Evolutionary conservation across 2,113 vertebrate genomes (phyloP).

Genomic region (Oryzias woworae): DNA sequence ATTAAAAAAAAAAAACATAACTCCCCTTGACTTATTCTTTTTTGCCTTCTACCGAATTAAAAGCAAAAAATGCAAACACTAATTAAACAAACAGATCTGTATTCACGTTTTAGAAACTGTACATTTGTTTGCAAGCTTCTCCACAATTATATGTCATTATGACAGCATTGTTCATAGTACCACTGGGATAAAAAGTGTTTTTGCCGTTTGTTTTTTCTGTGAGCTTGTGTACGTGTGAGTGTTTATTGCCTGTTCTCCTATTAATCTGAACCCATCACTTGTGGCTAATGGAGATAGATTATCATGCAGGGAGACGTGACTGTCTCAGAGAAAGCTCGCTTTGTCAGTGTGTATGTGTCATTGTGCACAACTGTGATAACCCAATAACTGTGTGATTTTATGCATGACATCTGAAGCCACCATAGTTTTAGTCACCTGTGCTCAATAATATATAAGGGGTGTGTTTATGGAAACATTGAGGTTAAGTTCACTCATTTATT

Average conservation of each 20-base stretch:
- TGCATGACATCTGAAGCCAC: slow-evolving; percentile 51
- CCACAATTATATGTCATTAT: slow-evolving; percentile 54
- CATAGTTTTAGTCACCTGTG: slow-evolving; percentile 39
- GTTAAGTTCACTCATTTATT: slow-evolving; percentile 60
- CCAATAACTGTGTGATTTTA: slow-evolving; percentile 52
- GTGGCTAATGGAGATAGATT: slow-evolving; percentile 74
- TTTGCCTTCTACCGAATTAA: not conserved
- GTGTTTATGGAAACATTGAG: slow-evolving; percentile 39
- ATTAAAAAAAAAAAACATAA: not conserved
- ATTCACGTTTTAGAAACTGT: slow-evolving; percentile 34
- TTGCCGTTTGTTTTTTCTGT: slow-evolving; percentile 32
- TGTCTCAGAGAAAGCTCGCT: slow-evolving; percentile 50
- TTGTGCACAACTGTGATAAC: slow-evolving; percentile 14
- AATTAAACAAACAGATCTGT: not conserved
- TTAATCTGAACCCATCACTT: slow-evolving; percentile 74
- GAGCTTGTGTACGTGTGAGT: slow-evolving; percentile 43
- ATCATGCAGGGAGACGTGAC: slow-evolving; percentile 64
- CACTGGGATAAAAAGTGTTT: slow-evolving; percentile 43
- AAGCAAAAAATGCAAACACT: not conserved
- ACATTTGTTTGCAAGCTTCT: slow-evolving; percentile 46
- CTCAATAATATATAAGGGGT: slow-evolving; percentile 36
- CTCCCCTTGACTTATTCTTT: slow-evolving; percentile 6
- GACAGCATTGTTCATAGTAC: slow-evolving; percentile 42
- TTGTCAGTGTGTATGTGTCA: slow-evolving; percentile 20
- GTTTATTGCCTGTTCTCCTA: slow-evolving; percentile 53